A percentile compares a stretch with the other conserved stretches of the same genome.
Evolutionary conservation across 2,797 vertebrate genomes (phyloP).

Genomic region (Typhlichthys eigenmanni): DNA sequence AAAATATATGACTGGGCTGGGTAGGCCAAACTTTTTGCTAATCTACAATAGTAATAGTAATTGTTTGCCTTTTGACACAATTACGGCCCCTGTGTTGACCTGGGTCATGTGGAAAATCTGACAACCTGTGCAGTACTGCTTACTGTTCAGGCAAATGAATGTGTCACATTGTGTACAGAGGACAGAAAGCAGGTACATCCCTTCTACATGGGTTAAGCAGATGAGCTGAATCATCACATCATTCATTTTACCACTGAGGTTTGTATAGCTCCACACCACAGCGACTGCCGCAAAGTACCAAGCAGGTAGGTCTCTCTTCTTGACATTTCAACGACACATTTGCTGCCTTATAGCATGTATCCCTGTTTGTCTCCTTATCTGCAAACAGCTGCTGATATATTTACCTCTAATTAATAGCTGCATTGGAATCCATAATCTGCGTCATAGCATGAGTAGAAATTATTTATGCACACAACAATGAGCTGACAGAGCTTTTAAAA

Average conservation of each 20-base stretch:
- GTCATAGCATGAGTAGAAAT: no score
- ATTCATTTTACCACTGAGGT: constrained; percentile 50
- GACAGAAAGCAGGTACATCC: constrained; percentile 25
- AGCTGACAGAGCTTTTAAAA: no score
- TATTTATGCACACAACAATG: no score
- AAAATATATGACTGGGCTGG: neutral
- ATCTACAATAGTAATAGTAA: no score
- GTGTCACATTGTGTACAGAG: constrained; percentile 49
- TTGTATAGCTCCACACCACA: constrained; percentile 15
- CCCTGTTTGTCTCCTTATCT: neutral
- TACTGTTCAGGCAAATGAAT: neutral
- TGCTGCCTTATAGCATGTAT: neutral
- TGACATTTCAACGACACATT: neutral
- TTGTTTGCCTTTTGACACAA: neutral
- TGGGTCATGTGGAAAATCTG: neutral
- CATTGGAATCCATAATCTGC: no score
- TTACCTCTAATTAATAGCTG: no score
- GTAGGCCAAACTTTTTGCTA: neutral
- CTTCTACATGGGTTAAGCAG: constrained; percentile 49
- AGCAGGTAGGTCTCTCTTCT: constrained; percentile 56
- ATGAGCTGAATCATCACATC: constrained; percentile 44
- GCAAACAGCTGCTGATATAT: no score
- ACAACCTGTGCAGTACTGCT: neutral
- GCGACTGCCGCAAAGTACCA: neutral
- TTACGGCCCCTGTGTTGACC: neutral